phyloP scores from a whole-genome alignment of 1,140 invertebrate genomes.

The Trissolcus basalis region DNA sequence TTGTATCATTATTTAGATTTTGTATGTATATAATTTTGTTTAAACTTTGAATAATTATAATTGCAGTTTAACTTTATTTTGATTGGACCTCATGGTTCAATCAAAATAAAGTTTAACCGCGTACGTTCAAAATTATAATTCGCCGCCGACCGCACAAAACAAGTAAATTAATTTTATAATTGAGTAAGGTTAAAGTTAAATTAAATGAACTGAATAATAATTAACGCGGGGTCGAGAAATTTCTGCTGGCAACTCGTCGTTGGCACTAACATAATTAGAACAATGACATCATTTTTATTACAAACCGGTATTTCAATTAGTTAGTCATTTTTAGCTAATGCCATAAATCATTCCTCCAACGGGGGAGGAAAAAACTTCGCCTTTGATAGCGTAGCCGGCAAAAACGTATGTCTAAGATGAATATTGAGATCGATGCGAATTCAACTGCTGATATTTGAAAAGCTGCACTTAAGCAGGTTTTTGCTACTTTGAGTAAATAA shows the following conservation, averaged over 20 bases:
- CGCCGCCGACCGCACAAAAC: constrained; percentile 11
- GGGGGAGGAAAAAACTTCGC: not conserved
- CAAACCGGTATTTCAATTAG: not conserved
- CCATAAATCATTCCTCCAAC: not conserved
- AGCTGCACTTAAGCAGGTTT: no score
- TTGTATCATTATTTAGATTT: no score
- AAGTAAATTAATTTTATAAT: constrained; percentile 22
- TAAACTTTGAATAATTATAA: no score
- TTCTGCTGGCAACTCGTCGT: not conserved
- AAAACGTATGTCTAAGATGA: constrained; percentile 1
- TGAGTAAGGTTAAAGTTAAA: constrained; percentile 20
- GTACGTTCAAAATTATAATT: constrained; percentile 18
- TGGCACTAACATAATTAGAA: not conserved
- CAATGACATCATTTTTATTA: constrained; percentile 6
- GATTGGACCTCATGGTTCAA: no score
- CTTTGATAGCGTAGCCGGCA: not conserved
- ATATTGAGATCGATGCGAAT: constrained; percentile 26
- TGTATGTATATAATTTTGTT: no score
- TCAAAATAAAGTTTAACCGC: constrained; percentile 23
- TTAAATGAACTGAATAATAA: constrained; percentile 27
- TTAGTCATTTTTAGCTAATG: no score
- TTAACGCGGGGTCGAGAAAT: constrained; percentile 8
- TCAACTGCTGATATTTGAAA: constrained; percentile 5
- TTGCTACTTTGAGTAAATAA: no score
- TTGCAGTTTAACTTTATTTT: no score